phyloP scores from a whole-genome alignment of 2,797 vertebrate species.

The Lithobates sylvaticus region DNA sequence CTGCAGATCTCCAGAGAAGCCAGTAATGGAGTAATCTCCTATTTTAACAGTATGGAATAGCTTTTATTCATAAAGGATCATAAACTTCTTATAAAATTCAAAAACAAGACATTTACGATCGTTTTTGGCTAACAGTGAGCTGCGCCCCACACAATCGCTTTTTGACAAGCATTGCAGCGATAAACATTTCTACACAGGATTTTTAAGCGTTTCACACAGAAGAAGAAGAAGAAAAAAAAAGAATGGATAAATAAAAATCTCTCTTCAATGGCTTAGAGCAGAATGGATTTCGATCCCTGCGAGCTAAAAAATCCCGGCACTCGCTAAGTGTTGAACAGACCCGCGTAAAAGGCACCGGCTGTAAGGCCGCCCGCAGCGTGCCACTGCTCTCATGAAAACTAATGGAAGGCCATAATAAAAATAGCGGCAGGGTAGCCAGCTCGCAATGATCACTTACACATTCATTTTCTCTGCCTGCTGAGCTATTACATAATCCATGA shows the following conservation, averaged over 20 bases:
- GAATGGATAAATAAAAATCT: constrained; percentile 24
- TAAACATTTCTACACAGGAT: constrained; percentile 7
- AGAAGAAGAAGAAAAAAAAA: neutral
- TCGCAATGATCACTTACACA: constrained; percentile 53
- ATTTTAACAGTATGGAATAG: too few species aligned
- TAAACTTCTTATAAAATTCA: too few species aligned
- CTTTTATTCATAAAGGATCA: too few species aligned
- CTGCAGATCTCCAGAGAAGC: too few species aligned
- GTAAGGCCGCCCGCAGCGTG: constrained; percentile 16
- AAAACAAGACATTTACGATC: too few species aligned
- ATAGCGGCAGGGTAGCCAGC: constrained; percentile 37
- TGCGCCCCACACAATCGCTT: too few species aligned
- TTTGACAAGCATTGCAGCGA: neutral
- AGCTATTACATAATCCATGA: constrained; percentile 61
- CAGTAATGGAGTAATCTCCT: too few species aligned
- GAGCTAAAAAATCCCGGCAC: constrained; percentile 7
- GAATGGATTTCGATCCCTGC: constrained; percentile 28
- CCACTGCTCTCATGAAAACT: constrained; percentile 59
- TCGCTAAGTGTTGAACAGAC: constrained; percentile 46
- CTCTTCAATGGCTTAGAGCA: neutral
- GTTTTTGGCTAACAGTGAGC: too few species aligned
- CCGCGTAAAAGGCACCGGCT: constrained; percentile 30
- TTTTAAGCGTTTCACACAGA: constrained; percentile 10
- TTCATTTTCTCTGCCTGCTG: constrained; percentile 54
- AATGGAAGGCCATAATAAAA: constrained; percentile 60